Evolutionary conservation across 2,797 vertebrate species (phyloP).

Genomic region (Brachyalestes nurse): DNA sequence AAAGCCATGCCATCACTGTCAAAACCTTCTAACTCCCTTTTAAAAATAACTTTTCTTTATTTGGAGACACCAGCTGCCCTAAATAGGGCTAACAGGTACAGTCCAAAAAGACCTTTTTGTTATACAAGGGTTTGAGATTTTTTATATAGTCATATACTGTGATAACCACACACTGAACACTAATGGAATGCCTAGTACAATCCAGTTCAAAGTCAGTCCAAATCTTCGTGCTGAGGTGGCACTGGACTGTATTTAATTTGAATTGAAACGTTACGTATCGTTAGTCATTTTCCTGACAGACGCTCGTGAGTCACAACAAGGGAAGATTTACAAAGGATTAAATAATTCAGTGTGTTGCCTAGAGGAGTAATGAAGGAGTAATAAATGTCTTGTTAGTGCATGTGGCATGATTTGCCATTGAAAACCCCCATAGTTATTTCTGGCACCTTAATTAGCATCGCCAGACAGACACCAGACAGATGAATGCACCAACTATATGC

Average conservation of each 20-base stretch:
- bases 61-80: neutral
- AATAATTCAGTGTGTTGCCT: slow-evolving; percentile 32
- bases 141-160: slow-evolving; percentile 6
- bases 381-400: slow-evolving; percentile 36
- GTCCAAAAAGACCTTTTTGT: neutral
- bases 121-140: neutral
- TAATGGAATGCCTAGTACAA: neutral
- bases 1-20: neutral
- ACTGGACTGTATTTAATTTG: slow-evolving; percentile 17
- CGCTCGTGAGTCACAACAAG: slow-evolving; percentile 26
- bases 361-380: slow-evolving; percentile 8
- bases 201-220: slow-evolving; percentile 1
- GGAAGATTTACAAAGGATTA: slow-evolving; percentile 22
- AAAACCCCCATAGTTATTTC: slow-evolving; percentile 27
- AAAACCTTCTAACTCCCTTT: no score
- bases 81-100: no score
- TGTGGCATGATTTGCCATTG: slow-evolving; percentile 31
- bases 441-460: slow-evolving; percentile 15
- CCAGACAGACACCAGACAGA: slow-evolving; percentile 28
- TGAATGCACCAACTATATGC: neutral
- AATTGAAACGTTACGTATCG: neutral
- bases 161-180: neutral
- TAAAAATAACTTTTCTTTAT: no score
- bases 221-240: slow-evolving; percentile 8
- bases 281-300: slow-evolving; percentile 29